Evolutionary conservation across 2,888 invertebrate species (phyloP).

Genomic region (Sphecodes monilicornis): DNA sequence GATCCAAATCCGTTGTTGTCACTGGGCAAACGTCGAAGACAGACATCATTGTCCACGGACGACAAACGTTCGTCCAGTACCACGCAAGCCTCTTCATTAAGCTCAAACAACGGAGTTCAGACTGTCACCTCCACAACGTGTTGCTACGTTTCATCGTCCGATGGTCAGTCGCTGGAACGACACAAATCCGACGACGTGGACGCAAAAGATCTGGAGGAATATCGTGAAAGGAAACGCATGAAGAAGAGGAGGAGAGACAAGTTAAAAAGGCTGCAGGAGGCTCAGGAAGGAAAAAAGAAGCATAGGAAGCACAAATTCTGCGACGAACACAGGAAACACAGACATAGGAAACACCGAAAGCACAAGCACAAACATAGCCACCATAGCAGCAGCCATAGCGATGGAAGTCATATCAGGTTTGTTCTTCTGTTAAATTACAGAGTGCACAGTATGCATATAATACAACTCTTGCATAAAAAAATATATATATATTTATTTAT

Average conservation of each 20-base stretch:
- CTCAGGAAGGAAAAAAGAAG: conserved; percentile 87
- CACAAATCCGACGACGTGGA: conserved; percentile 75
- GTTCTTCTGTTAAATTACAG: neutral
- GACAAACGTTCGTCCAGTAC: conserved; percentile 84
- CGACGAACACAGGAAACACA: conserved; percentile 89
- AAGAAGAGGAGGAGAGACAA: conserved; percentile 90
- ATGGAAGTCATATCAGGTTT: conserved; percentile 85
- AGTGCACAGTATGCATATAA: no score
- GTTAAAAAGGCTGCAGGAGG: conserved; percentile 81
- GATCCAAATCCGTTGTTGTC: conserved; percentile 92
- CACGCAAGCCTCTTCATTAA: conserved; percentile 50
- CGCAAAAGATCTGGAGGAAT: conserved; percentile 84
- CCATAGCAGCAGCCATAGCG: conserved; percentile 92
- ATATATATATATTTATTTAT: no score
- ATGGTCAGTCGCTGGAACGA: conserved; percentile 63
- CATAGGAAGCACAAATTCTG: conserved; percentile 89
- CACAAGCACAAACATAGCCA: conserved; percentile 92
- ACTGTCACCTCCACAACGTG: conserved; percentile 56
- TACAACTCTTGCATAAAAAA: neutral
- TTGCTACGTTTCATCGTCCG: conserved; percentile 61
- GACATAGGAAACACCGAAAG: conserved; percentile 86
- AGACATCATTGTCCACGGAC: conserved; percentile 88
- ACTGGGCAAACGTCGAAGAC: conserved; percentile 90
- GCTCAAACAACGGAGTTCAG: conserved; percentile 46
- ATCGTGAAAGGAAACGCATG: conserved; percentile 88